These are phyloP conservation scores for Drosophila albomicans DNA, from an alignment of 1,140 invertebrate species.

Conservation along the genomic window DNA sequence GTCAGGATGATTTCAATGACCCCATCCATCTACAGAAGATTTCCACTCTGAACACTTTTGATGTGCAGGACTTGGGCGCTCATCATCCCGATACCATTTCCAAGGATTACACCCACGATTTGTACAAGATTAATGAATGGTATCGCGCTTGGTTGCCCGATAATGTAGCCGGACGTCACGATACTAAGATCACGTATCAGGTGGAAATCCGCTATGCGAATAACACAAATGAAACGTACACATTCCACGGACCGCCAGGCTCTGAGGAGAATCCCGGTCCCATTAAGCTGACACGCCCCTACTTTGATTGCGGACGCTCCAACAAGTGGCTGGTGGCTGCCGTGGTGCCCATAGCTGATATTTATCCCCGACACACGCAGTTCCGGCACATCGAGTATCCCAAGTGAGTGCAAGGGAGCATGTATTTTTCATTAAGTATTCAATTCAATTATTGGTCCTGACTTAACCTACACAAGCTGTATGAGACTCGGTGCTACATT, in stretches of 20 bases:
- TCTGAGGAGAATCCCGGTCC: slow-evolving; percentile 95
- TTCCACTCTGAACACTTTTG: slow-evolving; percentile 95
- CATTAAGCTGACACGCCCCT: slow-evolving; percentile 96
- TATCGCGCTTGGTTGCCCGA: slow-evolving; percentile 95
- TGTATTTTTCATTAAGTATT: too few species aligned
- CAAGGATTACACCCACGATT: slow-evolving; percentile 95
- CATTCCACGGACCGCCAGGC: slow-evolving; percentile 96
- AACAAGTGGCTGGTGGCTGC: slow-evolving; percentile 98
- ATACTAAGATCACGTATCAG: slow-evolving; percentile 97
- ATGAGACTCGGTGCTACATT: too few species aligned
- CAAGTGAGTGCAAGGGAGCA: slow-evolving; percentile 88
- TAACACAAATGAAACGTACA: slow-evolving; percentile 97
- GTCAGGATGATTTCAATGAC: slow-evolving; percentile 97
- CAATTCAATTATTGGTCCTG: too few species aligned
- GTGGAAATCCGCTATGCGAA: slow-evolving; percentile 97
- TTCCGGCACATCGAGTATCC: slow-evolving; percentile 98
- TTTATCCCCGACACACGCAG: slow-evolving; percentile 96
- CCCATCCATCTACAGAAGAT: slow-evolving; percentile 96
- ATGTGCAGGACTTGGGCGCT: slow-evolving; percentile 93
- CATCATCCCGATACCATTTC: slow-evolving; percentile 90
- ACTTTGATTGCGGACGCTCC: slow-evolving; percentile 97
- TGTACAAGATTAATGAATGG: slow-evolving; percentile 98
- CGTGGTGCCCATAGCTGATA: slow-evolving; percentile 97
- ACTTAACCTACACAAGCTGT: too few species aligned
- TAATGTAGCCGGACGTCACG: slow-evolving; percentile 91